Evolutionary conservation across 1,140 invertebrate species (phyloP).

Genomic region (Solenopsis invicta): DNA sequence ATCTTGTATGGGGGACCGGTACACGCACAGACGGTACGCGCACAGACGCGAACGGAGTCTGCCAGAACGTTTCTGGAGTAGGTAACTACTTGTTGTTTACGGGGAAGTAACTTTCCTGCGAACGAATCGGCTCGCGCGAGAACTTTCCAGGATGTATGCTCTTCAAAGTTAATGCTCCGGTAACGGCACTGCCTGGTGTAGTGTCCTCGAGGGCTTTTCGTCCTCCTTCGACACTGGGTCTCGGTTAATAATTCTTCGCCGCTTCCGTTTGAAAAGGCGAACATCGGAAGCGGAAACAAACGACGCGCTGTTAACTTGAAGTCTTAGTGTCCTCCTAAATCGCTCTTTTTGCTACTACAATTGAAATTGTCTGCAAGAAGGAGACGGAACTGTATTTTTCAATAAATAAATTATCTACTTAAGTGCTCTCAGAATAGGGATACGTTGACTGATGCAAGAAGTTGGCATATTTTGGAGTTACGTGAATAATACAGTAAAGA

Average conservation of each 20-base stretch:
- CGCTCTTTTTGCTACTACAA: constrained; percentile 16
- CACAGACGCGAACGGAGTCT: constrained; percentile 61
- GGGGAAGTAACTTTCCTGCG: constrained; percentile 82
- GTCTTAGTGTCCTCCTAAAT: constrained; percentile 19
- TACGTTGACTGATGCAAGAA: not conserved
- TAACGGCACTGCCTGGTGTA: constrained; percentile 68
- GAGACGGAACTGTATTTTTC: not conserved
- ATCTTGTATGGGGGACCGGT: constrained; percentile 69
- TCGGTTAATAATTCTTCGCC: constrained; percentile 46
- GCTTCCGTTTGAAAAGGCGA: constrained; percentile 25
- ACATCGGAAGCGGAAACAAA: constrained; percentile 54
- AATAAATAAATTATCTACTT: not conserved
- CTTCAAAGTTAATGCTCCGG: constrained; percentile 81
- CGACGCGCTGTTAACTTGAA: constrained; percentile 34
- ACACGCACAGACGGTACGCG: constrained; percentile 67
- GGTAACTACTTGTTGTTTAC: constrained; percentile 85
- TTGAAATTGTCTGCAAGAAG: not conserved
- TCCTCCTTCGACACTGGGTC: constrained; percentile 56
- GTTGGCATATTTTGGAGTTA: not conserved
- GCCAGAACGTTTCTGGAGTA: constrained; percentile 77
- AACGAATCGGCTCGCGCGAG: constrained; percentile 82
- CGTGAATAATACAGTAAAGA: not conserved
- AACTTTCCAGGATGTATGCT: constrained; percentile 84
- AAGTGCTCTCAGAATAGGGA: not conserved
- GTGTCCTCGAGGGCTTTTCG: constrained; percentile 55